phyloP scores from a whole-genome alignment of 2,888 invertebrate species.

The Clanis bilineata region DNA sequence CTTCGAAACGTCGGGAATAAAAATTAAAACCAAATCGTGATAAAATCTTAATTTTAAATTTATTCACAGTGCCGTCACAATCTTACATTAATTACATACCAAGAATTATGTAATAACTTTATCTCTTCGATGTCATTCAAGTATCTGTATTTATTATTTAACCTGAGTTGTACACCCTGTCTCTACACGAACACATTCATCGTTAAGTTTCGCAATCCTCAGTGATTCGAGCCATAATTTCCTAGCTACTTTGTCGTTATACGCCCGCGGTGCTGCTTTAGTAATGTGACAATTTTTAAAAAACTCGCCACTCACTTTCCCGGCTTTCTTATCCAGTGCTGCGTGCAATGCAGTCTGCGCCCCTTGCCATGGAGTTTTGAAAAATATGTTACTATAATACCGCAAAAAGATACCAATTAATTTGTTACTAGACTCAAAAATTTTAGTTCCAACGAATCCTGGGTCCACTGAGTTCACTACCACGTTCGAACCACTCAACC shows the following conservation, averaged over 20 bases:
- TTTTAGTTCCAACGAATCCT: constrained; percentile 90
- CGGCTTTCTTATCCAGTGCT: constrained; percentile 76
- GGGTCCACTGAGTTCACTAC: constrained; percentile 92
- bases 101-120: too few species aligned
- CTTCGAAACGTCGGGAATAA: too few species aligned
- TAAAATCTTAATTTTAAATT: too few species aligned
- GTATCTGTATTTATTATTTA: too few species aligned
- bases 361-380: constrained; percentile 89
- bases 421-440: constrained; percentile 81
- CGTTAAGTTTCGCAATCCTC: constrained; percentile 29
- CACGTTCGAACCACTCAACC: constrained; percentile 83
- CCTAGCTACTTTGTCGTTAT: constrained; percentile 70
- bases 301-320: constrained; percentile 85
- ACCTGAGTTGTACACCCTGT: too few species aligned
- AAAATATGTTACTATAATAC: constrained; percentile 84
- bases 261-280: constrained; percentile 75
- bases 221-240: constrained; percentile 41
- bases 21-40: too few species aligned
- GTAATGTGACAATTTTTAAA: constrained; percentile 86
- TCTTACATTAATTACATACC: too few species aligned
- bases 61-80: too few species aligned
- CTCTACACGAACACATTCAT: too few species aligned
- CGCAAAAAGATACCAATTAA: constrained; percentile 79
- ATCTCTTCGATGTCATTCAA: too few species aligned
- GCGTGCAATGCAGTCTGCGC: constrained; percentile 90